A percentile compares a stretch with the other conserved stretches of the same genome.
phyloP scores from a whole-genome alignment of 2,797 vertebrate species.

The Schizopygopsis malacanthus region DNA sequence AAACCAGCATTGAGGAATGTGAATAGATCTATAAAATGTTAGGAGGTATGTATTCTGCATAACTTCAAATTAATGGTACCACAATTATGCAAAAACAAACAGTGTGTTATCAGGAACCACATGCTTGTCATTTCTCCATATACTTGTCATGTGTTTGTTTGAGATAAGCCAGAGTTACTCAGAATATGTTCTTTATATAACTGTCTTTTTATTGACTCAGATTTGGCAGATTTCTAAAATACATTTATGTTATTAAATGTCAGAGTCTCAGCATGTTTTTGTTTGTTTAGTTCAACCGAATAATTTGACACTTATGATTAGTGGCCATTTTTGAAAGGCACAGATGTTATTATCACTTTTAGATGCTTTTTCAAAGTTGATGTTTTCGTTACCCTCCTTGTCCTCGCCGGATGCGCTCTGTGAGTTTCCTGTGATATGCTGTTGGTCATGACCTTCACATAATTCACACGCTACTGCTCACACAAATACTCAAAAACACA shows the following conservation, averaged over 20 bases:
- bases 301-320: constrained; percentile 4
- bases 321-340: constrained; percentile 4
- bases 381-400: constrained; percentile 11
- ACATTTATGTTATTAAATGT: background rate
- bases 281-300: constrained; percentile 3
- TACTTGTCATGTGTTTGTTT: constrained; percentile 31
- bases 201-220: background rate
- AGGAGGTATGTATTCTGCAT: constrained; percentile 16
- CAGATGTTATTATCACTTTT: background rate
- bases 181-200: background rate
- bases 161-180: background rate
- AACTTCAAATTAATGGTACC: constrained; percentile 24
- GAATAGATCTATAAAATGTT: constrained; percentile 40
- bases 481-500: background rate
- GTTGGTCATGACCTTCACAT: constrained; percentile 47
- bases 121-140: constrained; percentile 44
- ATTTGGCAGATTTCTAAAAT: background rate
- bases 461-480: constrained; percentile 45
- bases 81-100: constrained; percentile 53
- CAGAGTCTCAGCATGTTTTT: background rate
- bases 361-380: background rate
- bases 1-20: constrained; percentile 4
- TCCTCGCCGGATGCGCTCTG: background rate
- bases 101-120: constrained; percentile 35
- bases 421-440: constrained; percentile 44